Base-by-base conservation (phyloP, 2,888 invertebrate genomes). In the Chrysina gloriosa region DNA sequence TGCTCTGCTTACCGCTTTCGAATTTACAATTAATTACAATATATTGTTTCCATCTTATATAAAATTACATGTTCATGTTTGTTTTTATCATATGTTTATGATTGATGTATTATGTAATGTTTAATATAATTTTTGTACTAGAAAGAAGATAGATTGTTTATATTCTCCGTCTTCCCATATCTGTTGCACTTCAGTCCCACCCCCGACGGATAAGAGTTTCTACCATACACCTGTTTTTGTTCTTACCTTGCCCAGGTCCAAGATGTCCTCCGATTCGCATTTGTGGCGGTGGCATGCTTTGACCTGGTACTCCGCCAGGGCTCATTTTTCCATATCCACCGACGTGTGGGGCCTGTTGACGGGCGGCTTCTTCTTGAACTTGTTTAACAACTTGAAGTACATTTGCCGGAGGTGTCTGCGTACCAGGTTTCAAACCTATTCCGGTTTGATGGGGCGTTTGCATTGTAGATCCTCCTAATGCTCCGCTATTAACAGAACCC, bases 311-410 rank as follows among this genome's bases (percentile, higher is more conserved):
- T 2, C 82, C 84, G 65, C 82, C 81, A 34, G 91, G 91, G 64
- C 86, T 86, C 4, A 88, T 88, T 83, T 95, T 94, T 72, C 94
- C 94, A 78, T 92, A 94, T 58, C 87, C 86, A 6, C 87, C 86
- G 5, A 82, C 82, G 45, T 93, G 92, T 31, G 94, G 93, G 50
- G 90, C 92, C 81, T 94, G 94, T 80, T 96, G 95, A 47, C 95
- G 86, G 5, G 95, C 95, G 58, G 95, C 96, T 80, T 95, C 95
- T 79, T 95, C 96, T 82, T 96, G 96, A 2, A 96, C 92, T 84
- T 89, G 79, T 52, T 79, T 82, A 2, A 84, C 83, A 21, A 83
- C 83, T 83, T 95, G 94, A 76, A 95, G 88, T 58, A 95, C 95
- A 80, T 93, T 92, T 2, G 92, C 90, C 6, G 92, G 90, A 6